phyloP scores from a whole-genome alignment of 2,888 invertebrate genomes.

The Carpatolechia fugitivella region DNA sequence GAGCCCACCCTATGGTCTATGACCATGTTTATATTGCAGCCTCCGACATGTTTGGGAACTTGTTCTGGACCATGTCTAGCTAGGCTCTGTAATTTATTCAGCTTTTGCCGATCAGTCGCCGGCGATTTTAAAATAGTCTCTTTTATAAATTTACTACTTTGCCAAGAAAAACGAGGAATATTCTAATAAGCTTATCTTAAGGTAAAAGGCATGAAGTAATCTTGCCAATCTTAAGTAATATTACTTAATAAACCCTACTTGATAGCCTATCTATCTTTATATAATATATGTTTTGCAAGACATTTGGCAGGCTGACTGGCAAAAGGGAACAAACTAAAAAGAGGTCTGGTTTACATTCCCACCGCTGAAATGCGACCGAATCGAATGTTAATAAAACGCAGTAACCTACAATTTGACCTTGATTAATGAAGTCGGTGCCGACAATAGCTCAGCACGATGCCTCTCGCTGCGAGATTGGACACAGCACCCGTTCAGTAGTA shows the following conservation, averaged over 20 bases:
- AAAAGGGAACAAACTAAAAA: background rate
- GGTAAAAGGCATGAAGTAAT: background rate
- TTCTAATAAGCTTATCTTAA: background rate
- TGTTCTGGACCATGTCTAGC: slow-evolving; percentile 45
- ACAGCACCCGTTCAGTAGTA: slow-evolving; percentile 43
- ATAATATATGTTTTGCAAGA: too few species aligned
- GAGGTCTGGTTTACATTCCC: background rate
- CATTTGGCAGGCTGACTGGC: background rate
- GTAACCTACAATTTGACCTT: slow-evolving; percentile 55
- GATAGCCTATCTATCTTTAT: background rate
- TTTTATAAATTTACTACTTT: slow-evolving; percentile 2
- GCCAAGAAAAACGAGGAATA: background rate
- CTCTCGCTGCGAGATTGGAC: slow-evolving; percentile 66
- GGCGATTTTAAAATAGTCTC: slow-evolving; percentile 15
- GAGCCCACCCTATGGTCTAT: slow-evolving; percentile 50
- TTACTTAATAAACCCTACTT: background rate
- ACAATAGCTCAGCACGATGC: slow-evolving; percentile 65
- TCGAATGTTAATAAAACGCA: slow-evolving; percentile 52
- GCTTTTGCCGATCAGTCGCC: slow-evolving; percentile 34
- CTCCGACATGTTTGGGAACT: slow-evolving; percentile 53
- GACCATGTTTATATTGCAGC: slow-evolving; percentile 52
- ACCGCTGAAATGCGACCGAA: slow-evolving; percentile 34
- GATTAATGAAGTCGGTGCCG: slow-evolving; percentile 64
- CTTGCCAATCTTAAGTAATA: background rate
- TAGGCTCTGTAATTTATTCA: slow-evolving; percentile 40